Evolutionary conservation across 2,888 invertebrate species (phyloP), one percentile per base, ranked within the genome.

Genomic region (Heteropelma amictum): DNA sequence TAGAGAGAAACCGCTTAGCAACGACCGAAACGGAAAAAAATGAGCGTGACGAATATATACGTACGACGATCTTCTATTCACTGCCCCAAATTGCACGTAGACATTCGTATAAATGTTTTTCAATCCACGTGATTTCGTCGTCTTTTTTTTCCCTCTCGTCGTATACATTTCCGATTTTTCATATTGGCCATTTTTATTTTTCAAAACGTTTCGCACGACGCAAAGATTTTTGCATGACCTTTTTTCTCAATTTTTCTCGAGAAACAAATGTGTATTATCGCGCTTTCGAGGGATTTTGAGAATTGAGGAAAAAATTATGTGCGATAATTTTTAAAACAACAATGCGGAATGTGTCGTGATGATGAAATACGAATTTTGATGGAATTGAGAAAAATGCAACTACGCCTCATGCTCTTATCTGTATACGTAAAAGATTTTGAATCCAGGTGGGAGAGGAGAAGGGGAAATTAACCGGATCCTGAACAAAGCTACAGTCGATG

Each of bases 1-100:
- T 51, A 63, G 54, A 69, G 33, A 47, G 23, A 53, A 70, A 65
- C 74, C 74, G 74, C 70, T 64, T 74, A 74, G 74, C 74, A 74
- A 74, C 74, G 60, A 65, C 47, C 35, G 56, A 5, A 42, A 68
- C 40, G 49, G 30, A 35, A 30, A 49, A 53, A 51, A 58, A 56
- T 26, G 30, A 64, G 23, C n/a, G 49, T 14, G 49, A 63, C 30
- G 63, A 30, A 63, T 17, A 65, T 38, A 47, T 47, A 17, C 33
- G 4, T 30, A 10, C 30, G 40, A 38, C 17, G 8, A 26, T 58
- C 6, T 23, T 49, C 23, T 33, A 19, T 47, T 49, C 26, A 12
- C 45, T 35, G 28, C 35, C 49, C 14, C 23, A 1, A 12, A 51
- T 53, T 19, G n/a, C 26, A 14, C 21, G 28, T 40, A 42, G 5